Evolutionary conservation across 2,888 invertebrate genomes (phyloP).

Genomic region (Thymelicus lineola): DNA sequence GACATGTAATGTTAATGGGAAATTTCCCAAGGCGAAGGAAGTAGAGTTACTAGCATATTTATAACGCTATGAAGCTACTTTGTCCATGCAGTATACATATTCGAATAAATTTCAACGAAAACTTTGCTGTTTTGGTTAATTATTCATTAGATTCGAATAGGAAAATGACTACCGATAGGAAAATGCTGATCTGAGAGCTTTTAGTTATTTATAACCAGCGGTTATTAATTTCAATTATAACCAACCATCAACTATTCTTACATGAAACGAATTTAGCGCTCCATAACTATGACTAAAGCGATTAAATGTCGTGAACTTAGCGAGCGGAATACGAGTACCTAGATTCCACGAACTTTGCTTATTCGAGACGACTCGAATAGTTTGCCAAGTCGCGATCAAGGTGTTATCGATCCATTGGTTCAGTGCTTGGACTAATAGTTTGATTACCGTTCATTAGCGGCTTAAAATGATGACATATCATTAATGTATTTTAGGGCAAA

Average conservation of each 20-base stretch:
- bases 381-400: not conserved
- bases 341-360: slow-evolving; percentile 12
- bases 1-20: too few relatives aligned
- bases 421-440: not conserved
- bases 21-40: too few relatives aligned
- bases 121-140: too few relatives aligned
- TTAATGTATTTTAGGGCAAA: not conserved
- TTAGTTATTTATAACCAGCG: too few relatives aligned
- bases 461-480: not conserved
- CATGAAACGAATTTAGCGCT: not conserved
- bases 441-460: not conserved
- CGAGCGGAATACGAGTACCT: not conserved
- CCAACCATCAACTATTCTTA: not conserved
- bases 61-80: too few relatives aligned
- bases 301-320: slow-evolving; percentile 12
- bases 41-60: too few relatives aligned
- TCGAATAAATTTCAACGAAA: too few relatives aligned
- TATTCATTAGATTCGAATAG: too few relatives aligned
- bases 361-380: slow-evolving; percentile 14
- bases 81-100: too few relatives aligned
- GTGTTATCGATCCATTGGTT: slow-evolving; percentile 5
- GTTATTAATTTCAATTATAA: too few relatives aligned
- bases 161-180: too few relatives aligned
- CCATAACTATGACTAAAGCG: slow-evolving; percentile 4
- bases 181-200: too few relatives aligned